phyloP scores from a whole-genome alignment of 2,888 invertebrate genomes.

The Drosophila atripex region DNA sequence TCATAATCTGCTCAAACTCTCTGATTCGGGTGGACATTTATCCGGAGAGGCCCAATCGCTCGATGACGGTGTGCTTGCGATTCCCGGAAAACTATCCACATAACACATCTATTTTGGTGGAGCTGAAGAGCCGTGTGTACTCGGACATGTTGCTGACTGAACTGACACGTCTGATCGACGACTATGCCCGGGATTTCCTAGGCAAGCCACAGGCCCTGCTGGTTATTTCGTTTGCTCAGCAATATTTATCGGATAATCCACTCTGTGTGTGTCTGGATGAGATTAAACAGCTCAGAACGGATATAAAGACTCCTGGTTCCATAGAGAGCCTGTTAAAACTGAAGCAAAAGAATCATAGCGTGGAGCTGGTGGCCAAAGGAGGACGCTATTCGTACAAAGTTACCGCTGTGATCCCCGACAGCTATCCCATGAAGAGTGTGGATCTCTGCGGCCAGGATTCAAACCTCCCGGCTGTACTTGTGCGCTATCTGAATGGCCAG shows the following conservation, averaged over 20 bases:
- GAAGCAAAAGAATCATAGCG: conserved; percentile 87
- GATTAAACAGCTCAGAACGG: conserved; percentile 86
- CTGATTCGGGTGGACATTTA: conserved; percentile 89
- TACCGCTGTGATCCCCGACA: conserved; percentile 86
- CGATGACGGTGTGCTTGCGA: conserved; percentile 87
- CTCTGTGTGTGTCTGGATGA: conserved; percentile 90
- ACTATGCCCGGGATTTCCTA: conserved; percentile 85
- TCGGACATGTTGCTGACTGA: conserved; percentile 87
- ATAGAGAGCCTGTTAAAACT: conserved; percentile 86
- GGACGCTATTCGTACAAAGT: conserved; percentile 87
- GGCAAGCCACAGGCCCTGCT: conserved; percentile 87
- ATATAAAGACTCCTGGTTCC: conserved; percentile 77
- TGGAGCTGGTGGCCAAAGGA: conserved; percentile 86
- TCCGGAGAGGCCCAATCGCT: conserved; percentile 85
- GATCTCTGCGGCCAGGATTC: conserved; percentile 86
- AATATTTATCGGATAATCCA: conserved; percentile 88
- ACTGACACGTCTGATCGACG: conserved; percentile 86
- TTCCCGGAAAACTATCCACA: conserved; percentile 87
- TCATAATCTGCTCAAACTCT: conserved; percentile 87
- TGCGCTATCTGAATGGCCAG: conserved; percentile 87
- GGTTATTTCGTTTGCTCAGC: conserved; percentile 86
- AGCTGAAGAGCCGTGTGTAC: conserved; percentile 89
- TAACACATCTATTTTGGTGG: conserved; percentile 85
- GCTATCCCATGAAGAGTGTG: conserved; percentile 86
- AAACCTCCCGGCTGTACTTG: conserved; percentile 87